Evolutionary conservation across 64 coral and sea anemone species (phyloP).

Genomic region (Astreopora myriophthalma): DNA sequence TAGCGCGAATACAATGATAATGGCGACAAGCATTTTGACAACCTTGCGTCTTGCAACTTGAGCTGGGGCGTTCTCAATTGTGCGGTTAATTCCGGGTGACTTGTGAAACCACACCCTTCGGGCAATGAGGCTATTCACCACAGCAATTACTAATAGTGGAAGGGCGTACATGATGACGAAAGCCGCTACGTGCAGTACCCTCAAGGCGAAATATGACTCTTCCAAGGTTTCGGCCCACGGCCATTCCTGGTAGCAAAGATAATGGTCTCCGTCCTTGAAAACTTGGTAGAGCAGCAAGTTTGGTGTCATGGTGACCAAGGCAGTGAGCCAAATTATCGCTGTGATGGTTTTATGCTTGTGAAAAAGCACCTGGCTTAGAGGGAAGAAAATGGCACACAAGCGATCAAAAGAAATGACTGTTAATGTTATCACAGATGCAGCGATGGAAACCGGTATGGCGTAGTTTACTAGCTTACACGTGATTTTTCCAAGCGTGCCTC

Average conservation of each 20-base stretch:
- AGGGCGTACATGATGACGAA: slow-evolving; percentile 51
- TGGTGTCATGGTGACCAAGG: slow-evolving; percentile 33
- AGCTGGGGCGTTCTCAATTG: not conserved
- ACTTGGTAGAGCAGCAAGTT: slow-evolving; percentile 14
- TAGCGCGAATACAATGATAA: slow-evolving; percentile 56
- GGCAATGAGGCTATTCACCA: slow-evolving; percentile 41
- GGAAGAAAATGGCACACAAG: slow-evolving; percentile 63
- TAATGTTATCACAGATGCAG: slow-evolving; percentile 65
- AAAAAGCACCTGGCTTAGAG: slow-evolving; percentile 38
- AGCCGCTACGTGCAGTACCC: slow-evolving; percentile 27
- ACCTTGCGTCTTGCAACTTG: slow-evolving; percentile 44
- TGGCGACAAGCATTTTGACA: slow-evolving; percentile 58
- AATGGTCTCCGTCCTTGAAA: not conserved
- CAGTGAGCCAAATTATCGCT: slow-evolving; percentile 36
- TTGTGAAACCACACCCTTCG: slow-evolving; percentile 59
- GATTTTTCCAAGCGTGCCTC: slow-evolving; percentile 14
- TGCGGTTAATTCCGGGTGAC: slow-evolving; percentile 26
- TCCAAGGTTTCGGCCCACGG: slow-evolving; percentile 12
- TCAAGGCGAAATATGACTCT: not conserved
- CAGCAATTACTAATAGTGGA: slow-evolving; percentile 23
- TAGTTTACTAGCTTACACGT: slow-evolving; percentile 40
- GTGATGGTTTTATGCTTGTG: slow-evolving; percentile 49
- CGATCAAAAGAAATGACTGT: slow-evolving; percentile 66
- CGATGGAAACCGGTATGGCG: slow-evolving; percentile 40
- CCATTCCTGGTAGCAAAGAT: not conserved